A percentile compares a stretch with the other conserved stretches of the same genome.
Conservation (phyloP, 2,113 vertebrate genomes). For the Epinephelus moara region DNA sequence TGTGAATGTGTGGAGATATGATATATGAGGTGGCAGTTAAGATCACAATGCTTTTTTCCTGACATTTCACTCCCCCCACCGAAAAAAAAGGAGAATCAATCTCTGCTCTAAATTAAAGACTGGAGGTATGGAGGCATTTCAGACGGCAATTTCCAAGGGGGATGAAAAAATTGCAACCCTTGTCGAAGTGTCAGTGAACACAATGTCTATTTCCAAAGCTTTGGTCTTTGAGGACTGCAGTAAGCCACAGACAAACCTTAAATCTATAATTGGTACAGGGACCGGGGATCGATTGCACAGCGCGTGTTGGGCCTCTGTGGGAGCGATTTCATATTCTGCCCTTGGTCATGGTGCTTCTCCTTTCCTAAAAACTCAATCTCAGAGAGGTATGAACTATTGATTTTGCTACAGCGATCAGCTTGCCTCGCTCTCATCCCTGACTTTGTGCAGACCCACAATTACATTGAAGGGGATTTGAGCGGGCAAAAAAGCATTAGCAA, state of each 20-base stretch:
- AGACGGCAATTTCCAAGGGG: slow-evolving; percentile 59
- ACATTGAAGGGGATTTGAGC: slow-evolving; percentile 68
- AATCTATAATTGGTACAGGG: slow-evolving; percentile 79
- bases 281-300: slow-evolving; percentile 64
- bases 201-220: slow-evolving; percentile 72
- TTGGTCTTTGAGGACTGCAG: slow-evolving; percentile 67
- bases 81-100: slow-evolving; percentile 50
- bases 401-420: slow-evolving; percentile 70
- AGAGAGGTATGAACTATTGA: slow-evolving; percentile 80
- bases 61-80: slow-evolving; percentile 41
- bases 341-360: slow-evolving; percentile 65
- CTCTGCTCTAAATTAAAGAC: slow-evolving; percentile 65
- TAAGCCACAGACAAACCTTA: slow-evolving; percentile 69
- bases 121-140: slow-evolving; percentile 56
- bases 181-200: slow-evolving; percentile 74
- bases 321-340: slow-evolving; percentile 78
- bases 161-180: slow-evolving; percentile 64
- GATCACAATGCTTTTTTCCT: not conserved
- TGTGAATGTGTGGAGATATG: slow-evolving; percentile 2
- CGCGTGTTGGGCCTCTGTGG: slow-evolving; percentile 44
- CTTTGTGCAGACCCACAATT: slow-evolving; percentile 71
- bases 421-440: slow-evolving; percentile 56
- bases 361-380: slow-evolving; percentile 80
- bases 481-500: slow-evolving; percentile 62
- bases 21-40: slow-evolving; percentile 13